These are phyloP conservation scores for Montipora efflorescens DNA, from an alignment of 64 coral and sea anemone species.

Conservation along the genomic window DNA sequence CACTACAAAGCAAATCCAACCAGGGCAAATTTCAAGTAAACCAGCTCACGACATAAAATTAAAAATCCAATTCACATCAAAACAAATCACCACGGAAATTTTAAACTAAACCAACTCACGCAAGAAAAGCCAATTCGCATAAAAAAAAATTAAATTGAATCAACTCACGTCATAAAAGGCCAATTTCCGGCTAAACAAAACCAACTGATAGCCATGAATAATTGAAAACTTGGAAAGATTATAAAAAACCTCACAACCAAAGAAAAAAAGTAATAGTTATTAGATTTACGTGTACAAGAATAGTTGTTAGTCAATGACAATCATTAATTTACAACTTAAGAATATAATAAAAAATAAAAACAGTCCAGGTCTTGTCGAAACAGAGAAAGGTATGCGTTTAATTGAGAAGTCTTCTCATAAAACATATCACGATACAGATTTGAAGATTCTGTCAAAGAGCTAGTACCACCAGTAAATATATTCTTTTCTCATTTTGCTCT, in stretches of 20 bases:
- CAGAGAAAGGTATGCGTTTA: conserved; percentile 3
- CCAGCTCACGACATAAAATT: background rate
- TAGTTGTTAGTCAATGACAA: conserved; percentile 3
- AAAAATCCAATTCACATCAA: background rate
- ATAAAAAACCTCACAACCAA: too few relatives aligned
- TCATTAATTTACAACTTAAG: background rate
- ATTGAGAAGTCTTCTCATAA: background rate
- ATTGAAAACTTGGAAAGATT: too few relatives aligned
- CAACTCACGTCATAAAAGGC: background rate
- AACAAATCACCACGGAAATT: background rate
- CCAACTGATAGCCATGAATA: background rate
- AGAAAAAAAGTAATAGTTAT: too few relatives aligned
- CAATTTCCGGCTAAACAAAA: background rate
- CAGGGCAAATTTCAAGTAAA: background rate
- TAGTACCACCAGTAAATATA: too few relatives aligned
- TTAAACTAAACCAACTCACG: conserved; percentile 1
- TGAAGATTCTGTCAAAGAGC: too few relatives aligned
- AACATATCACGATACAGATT: too few relatives aligned
- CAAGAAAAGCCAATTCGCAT: conserved; percentile 2
- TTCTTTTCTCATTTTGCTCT: too few relatives aligned
- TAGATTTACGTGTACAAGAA: background rate
- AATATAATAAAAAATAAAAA: conserved; percentile 11
- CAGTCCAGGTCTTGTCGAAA: conserved; percentile 9
- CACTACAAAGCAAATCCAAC: background rate
- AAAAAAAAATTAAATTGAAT: background rate